Evolutionary conservation across 2,797 vertebrate genomes (phyloP).

Genomic region (Bothrops alternatus): DNA sequence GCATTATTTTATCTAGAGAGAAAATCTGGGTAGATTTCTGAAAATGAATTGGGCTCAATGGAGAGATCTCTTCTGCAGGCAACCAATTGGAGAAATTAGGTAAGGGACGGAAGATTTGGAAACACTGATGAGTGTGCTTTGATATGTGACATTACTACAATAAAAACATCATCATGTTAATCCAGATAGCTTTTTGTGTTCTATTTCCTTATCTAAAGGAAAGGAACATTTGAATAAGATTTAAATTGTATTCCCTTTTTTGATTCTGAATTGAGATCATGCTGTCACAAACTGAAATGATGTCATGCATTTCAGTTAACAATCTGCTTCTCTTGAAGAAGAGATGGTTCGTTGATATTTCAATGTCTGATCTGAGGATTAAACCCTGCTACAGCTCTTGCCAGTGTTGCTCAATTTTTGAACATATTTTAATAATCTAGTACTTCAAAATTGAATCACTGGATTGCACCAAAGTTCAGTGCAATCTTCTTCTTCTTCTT

Average conservation of each 20-base stretch:
- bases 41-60: slow-evolving; percentile 83
- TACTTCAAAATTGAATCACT: neutral
- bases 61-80: slow-evolving; percentile 72
- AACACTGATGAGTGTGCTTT: neutral
- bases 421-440: neutral
- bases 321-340: neutral
- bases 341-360: neutral
- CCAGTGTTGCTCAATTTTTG: neutral
- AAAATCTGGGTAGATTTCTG: slow-evolving; percentile 26
- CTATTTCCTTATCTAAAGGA: neutral
- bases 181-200: neutral
- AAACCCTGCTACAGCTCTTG: neutral
- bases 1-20: slow-evolving; percentile 46
- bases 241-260: neutral
- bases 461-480: neutral
- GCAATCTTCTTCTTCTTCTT: neutral
- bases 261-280: neutral
- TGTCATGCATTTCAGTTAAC: neutral
- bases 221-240: neutral
- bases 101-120: slow-evolving; percentile 50
- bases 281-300: neutral
- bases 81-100: slow-evolving; percentile 86
- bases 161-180: neutral
- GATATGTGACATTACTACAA: neutral
- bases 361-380: neutral